Percentiles rank a stretch among this genome's conserved stretches.
phyloP scores from a whole-genome alignment of 2,113 vertebrate species.

The Neogale vison region DNA sequence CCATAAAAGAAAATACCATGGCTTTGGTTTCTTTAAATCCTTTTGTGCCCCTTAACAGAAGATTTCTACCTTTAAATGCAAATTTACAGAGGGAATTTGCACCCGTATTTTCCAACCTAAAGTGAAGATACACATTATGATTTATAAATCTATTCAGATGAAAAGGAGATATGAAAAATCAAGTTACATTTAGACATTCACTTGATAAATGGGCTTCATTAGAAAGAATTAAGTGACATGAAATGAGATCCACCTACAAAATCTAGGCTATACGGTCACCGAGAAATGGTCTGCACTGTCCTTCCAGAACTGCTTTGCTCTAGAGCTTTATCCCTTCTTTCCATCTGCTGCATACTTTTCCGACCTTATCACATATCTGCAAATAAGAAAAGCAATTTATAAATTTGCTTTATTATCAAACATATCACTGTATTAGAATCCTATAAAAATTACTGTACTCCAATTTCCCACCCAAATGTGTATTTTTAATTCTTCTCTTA shows the following conservation, averaged over 20 bases:
- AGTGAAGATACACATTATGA: background rate
- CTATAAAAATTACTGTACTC: background rate
- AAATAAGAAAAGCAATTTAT: background rate
- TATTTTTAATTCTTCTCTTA: background rate
- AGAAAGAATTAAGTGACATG: background rate
- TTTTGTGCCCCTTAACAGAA: background rate
- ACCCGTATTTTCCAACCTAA: background rate
- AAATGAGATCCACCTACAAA: background rate
- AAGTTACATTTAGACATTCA: slow-evolving; percentile 23
- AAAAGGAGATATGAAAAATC: background rate
- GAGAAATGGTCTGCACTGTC: background rate
- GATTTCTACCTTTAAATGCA: background rate
- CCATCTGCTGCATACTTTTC: background rate
- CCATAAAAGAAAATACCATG: background rate
- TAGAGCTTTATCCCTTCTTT: background rate
- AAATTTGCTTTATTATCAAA: slow-evolving; percentile 7
- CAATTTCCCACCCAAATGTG: background rate
- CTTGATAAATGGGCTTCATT: background rate
- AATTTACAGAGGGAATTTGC: slow-evolving; percentile 10
- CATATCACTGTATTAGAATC: background rate
- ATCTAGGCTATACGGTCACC: background rate
- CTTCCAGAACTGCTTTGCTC: background rate
- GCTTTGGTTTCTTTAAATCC: background rate
- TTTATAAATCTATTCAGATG: background rate
- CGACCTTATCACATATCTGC: background rate